Evolutionary conservation across 2,888 invertebrate genomes (phyloP).

Genomic region (Drosophila subsilvestris): DNA sequence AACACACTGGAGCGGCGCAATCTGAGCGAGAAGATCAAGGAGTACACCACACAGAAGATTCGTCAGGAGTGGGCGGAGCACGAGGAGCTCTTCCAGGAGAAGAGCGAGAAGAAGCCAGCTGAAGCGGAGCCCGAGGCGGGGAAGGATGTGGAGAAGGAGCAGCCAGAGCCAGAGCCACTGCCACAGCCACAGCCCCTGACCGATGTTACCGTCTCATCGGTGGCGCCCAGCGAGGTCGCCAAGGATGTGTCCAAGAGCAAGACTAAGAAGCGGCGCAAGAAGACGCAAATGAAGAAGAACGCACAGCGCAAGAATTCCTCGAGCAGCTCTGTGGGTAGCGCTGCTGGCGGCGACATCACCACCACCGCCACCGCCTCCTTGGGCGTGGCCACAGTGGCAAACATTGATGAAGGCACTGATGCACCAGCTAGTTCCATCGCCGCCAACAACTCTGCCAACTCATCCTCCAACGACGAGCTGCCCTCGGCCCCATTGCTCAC

Average conservation of each 20-base stretch:
- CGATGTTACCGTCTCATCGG: constrained; percentile 7
- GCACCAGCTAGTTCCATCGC: constrained; percentile 38
- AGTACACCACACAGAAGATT: constrained; percentile 84
- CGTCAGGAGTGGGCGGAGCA: constrained; percentile 84
- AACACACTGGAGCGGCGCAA: constrained; percentile 83
- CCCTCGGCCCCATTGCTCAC: constrained; percentile 68
- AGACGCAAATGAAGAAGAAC: constrained; percentile 91
- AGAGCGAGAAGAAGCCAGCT: constrained; percentile 62
- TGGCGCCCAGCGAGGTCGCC: constrained; percentile 62
- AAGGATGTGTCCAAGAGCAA: constrained; percentile 86
- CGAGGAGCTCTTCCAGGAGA: constrained; percentile 82
- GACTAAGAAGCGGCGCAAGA: constrained; percentile 92
- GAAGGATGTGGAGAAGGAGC: constrained; percentile 26
- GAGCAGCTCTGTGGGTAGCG: constrained; percentile 83
- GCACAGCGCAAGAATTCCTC: constrained; percentile 88
- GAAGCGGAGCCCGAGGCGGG: constrained; percentile 38
- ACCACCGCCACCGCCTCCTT: constrained; percentile 43
- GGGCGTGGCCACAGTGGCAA: constrained; percentile 46
- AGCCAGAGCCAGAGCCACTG: too few relatives aligned
- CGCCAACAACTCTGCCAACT: constrained; percentile 78
- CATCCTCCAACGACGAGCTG: constrained; percentile 80
- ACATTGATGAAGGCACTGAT: constrained; percentile 79
- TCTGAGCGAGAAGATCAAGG: constrained; percentile 79
- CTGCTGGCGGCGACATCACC: constrained; percentile 60
- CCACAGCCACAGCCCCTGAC: constrained; percentile 14